Evolutionary conservation across 37 sponge, comb jelly and placozoan genomes (phyloP).

Genomic region (Ephydatia muelleri): DNA sequence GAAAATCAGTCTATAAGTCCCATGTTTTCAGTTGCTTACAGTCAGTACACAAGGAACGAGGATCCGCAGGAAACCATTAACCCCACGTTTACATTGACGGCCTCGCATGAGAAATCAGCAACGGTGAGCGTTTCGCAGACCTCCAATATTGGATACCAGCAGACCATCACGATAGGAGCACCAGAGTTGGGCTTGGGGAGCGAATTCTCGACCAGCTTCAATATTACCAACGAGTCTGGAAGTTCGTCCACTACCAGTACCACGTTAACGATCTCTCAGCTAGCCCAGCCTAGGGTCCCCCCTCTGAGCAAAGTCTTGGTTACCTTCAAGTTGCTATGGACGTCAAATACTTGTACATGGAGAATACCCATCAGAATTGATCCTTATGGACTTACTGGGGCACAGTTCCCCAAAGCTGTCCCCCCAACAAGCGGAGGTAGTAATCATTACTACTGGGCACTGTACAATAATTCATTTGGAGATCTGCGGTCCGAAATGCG

Average conservation of each 20-base stretch:
- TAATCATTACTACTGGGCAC: conserved; percentile 5
- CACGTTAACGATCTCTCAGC: not conserved
- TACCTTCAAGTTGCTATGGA: not conserved
- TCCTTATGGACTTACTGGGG: conserved; percentile 10
- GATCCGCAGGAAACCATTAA: not conserved
- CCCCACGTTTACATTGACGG: not conserved
- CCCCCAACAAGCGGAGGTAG: not conserved
- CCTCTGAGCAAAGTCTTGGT: not conserved
- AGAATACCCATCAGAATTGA: not conserved
- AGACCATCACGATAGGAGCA: conserved; percentile 13
- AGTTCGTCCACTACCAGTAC: conserved; percentile 11
- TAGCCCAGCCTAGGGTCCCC: not conserved
- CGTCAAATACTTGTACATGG: not conserved
- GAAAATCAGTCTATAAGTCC: not conserved
- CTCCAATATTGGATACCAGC: not conserved
- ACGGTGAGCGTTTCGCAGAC: conserved; percentile 15
- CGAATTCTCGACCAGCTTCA: conserved; percentile 7
- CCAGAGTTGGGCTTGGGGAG: conserved; percentile 2
- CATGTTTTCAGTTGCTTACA: not conserved
- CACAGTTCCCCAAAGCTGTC: conserved; percentile 4
- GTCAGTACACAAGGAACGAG: not conserved
- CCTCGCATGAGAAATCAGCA: conserved; percentile 11
- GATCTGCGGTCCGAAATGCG: not conserved
- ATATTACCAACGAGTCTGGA: conserved; percentile 1
- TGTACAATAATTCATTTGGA: not conserved